Percentiles rank a stretch among this genome's conserved stretches.
These are phyloP conservation scores for Polymixis flavicincta DNA, from an alignment of 2,888 invertebrate genomes.

Conservation along the genomic window DNA sequence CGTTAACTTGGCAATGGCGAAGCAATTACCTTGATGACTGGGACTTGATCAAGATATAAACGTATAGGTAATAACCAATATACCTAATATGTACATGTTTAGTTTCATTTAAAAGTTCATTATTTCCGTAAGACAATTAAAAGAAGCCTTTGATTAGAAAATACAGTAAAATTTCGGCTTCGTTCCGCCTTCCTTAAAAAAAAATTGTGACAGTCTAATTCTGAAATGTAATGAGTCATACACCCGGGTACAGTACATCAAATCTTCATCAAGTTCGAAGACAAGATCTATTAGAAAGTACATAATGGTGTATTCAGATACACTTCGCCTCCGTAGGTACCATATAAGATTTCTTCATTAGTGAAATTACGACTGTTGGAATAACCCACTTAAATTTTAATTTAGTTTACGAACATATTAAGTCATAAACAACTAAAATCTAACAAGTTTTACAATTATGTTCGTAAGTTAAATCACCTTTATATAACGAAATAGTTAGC, in stretches of 20 bases:
- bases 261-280: not conserved
- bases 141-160: not conserved
- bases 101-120: not conserved
- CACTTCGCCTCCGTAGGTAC: not conserved
- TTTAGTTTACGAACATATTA: conserved; percentile 29
- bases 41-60: conserved; percentile 12
- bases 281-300: not conserved
- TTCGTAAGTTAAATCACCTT: conserved; percentile 41
- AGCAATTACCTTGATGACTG: conserved; percentile 44
- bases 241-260: too few relatives aligned
- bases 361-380: conserved; percentile 2
- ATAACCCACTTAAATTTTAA: conserved; percentile 25
- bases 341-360: conserved; percentile 7
- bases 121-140: not conserved
- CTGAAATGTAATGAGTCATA: too few relatives aligned
- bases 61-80: too few relatives aligned
- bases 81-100: not conserved
- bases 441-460: conserved; percentile 47
- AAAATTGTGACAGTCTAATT: too few relatives aligned
- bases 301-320: not conserved
- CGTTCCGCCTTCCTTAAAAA: too few relatives aligned
- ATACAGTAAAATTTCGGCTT: not conserved
- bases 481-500: conserved; percentile 40
- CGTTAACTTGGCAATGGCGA: conserved; percentile 26
- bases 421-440: conserved; percentile 39